Base-by-base conservation (phyloP, 23 tunicate species). In the Clavelina lepadiformis region DNA sequence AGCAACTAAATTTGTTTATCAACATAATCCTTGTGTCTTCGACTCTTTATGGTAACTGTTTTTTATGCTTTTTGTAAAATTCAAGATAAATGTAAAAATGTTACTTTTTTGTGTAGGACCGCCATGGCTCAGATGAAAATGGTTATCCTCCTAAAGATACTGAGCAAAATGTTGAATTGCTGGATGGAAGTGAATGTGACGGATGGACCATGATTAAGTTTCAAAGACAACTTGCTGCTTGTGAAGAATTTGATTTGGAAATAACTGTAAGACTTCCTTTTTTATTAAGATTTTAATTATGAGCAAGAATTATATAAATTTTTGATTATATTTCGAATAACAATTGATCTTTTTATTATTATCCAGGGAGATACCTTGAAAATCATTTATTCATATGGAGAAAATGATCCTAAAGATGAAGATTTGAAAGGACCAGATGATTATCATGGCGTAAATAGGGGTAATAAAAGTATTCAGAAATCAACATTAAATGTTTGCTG, bases 151-250 rank as follows among this genome's bases (percentile, higher is more conserved):
- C 77, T 20, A 33, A 28, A 35, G 77, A 71, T 56, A 57, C 27
- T 21, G 66, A 57, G 36, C 67, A 71, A 58, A 55, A 71, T 28
- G 44, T 71, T 15, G 66, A 71, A 30, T 27, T 58, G 6, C 0
- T 56, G 21, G 69, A 65, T 15, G 51, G 64, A 6, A 31, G 38
- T 21, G 77, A 71, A 58, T 26, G 66, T 53, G 26, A 58, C 47
- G 77, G 77, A 25, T 71, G 77, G 77, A 71, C 77, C 22, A 60
- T 63, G 77, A 31, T 71, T 4, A 71, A 71, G 35, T 71, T 56
- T 22, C 36, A 24, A 0, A 37, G 77, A 27, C 77, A 71, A 57
- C 52, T 56, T 4, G 67, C 77, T 8, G 67, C 77, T 0, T 71
- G 77, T 37, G 77, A 56, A 23, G 18, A 54, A 5, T 26, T 28